Evolutionary conservation across 2,113 vertebrate genomes (phyloP), one percentile per base, ranked within the genome.

Genomic region (Bagarius yarrelli): DNA sequence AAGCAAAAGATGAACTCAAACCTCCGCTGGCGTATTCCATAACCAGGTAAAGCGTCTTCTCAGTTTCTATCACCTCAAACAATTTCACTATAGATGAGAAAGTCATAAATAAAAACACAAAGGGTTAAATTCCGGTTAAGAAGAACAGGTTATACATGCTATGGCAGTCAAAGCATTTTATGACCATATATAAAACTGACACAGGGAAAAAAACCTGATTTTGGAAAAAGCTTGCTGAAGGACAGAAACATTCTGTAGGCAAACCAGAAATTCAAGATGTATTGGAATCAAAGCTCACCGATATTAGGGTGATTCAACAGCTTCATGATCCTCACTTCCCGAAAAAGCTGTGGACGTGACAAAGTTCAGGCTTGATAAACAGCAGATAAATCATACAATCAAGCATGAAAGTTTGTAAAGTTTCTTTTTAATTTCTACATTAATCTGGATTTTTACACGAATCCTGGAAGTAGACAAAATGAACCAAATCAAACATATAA

Each of bases 1-100:
- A 59, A 81, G 59, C n/a, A 77, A 63, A 59, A 69, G 55, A 70
- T 50, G 64, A 74, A 40, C 27, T 57, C 89, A 87, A 86, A 95
- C 94, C 94, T 85, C 93, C 94, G 8, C 94, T 95, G 55, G 94
- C 94, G 0, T 95, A 95, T 63, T 95, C 94, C 94, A 95, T 95
- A 69, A 95, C 92, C 27, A 95, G 90, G 84, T 95, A 95, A 23
- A 95, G 91, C 0, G 93, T 94, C 88, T 94, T 95, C 84, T 95
- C 94, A 0, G 94, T 95, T 87, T 95, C 94, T 0, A 95, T 95
- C 84, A 95, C 94, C 88, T 95, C 94, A 34, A 95, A 95, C 81
- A 95, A 92, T 80, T 95, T 83, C 81, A 86, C 85, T 86, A 44
- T 30, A 82, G 47, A 40, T 53, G 25, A 25, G 56, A 34, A 27